Base-by-base conservation (phyloP, 2,888 invertebrate species). In the Scaptomyza reducta region DNA sequence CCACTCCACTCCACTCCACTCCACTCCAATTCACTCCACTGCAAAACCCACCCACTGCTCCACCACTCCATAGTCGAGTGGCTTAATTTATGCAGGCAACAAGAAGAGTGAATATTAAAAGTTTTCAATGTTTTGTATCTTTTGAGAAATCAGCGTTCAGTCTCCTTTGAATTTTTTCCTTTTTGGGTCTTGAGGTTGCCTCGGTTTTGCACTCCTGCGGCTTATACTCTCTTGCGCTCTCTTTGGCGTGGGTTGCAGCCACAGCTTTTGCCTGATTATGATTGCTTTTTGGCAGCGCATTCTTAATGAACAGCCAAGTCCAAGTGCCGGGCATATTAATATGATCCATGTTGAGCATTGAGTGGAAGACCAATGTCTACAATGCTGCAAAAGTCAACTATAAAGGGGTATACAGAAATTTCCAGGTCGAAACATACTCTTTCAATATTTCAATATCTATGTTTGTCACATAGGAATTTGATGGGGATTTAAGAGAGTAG, bases 51-150 rank as follows among this genome's bases (percentile, higher is more conserved):
- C 40, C 42, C 58, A 38, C 29, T n/a, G 27, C 51, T 45, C 33
- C 54, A 41, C 11, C 31, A 41, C 11, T 45, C 16, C 55, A 49
- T 27, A 40, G 66, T 74, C 54, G 67, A 78, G 78, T 69, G 70
- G 65, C 77, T 83, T 85, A 79, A 84, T 85, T 84, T 84, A 84
- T 84, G 79, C 84, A 81, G 70, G 73, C 62, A 63, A 71, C 10
- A 74, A 77, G 81, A 81, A 81, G 81, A 79, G 80, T 67, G 81
- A 74, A 84, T 84, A 84, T 85, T 84, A 80, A 84, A 83, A 80
- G 82, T 84, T 79, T 71, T 77, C 71, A 81, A 84, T 81, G 68
- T 68, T 61, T 72, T 70, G 60, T 80, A 67, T 71, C 83, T 80
- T 82, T 81, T 55, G 64, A 69, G 77, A 65, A 59, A 58, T 44